phyloP scores from a whole-genome alignment of 2,888 invertebrate genomes.

The Eurytoma californica region DNA sequence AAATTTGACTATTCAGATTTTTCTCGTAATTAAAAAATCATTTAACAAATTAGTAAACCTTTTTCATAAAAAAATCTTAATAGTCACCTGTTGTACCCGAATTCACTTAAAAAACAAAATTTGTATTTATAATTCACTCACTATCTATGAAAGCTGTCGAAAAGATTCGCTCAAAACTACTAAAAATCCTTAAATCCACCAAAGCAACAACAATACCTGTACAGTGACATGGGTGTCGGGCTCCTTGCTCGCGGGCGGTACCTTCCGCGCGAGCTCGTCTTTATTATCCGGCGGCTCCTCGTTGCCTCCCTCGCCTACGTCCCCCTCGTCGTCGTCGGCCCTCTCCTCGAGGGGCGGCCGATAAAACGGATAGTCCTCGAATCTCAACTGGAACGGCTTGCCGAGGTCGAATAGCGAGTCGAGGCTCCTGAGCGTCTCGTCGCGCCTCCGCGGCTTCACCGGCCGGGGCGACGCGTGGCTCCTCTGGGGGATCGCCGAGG shows the following conservation, averaged over 20 bases:
- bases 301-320: too few relatives aligned
- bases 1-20: too few relatives aligned
- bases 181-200: neutral
- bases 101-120: too few relatives aligned
- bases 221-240: neutral
- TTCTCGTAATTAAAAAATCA: too few relatives aligned
- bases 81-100: too few relatives aligned
- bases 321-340: neutral
- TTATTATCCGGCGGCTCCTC: too few relatives aligned
- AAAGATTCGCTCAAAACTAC: neutral
- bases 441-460: too few relatives aligned
- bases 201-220: conserved; percentile 2
- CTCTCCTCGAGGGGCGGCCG: conserved; percentile 1
- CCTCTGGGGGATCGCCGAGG: neutral
- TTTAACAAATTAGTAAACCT: too few relatives aligned
- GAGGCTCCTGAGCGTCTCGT: conserved; percentile 41
- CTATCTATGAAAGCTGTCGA: too few relatives aligned
- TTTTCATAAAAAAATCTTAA: too few relatives aligned
- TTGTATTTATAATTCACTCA: too few relatives aligned
- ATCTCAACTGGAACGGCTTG: conserved; percentile 55
- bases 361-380: conserved; percentile 11
- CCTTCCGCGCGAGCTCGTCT: neutral
- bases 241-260: conserved; percentile 8
- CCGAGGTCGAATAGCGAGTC: conserved; percentile 68
- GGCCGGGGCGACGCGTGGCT: neutral